Conservation (phyloP, 1,140 invertebrate species). For the Thereuonema tuberculata region DNA sequence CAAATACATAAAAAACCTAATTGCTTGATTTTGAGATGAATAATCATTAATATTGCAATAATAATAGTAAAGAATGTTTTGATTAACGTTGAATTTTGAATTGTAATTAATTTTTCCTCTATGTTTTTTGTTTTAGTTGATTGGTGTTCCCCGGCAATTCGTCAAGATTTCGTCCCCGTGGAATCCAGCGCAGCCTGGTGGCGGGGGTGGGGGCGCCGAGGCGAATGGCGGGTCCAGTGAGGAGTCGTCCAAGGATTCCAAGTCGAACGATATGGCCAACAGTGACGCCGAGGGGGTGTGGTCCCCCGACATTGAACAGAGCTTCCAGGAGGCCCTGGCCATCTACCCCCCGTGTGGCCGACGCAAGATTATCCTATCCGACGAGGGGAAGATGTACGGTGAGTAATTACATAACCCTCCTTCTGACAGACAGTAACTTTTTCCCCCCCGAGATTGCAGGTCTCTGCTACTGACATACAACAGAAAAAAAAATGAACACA, state of each 20-base stretch:
- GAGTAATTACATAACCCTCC: too few relatives aligned
- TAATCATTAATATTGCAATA: too few relatives aligned
- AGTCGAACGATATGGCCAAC: conserved; percentile 55
- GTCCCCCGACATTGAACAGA: conserved; percentile 99
- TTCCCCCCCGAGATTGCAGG: too few relatives aligned
- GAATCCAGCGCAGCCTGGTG: conserved; percentile 54
- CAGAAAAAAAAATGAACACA: not conserved
- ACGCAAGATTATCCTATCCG: conserved; percentile 97
- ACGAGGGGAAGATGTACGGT: conserved; percentile 99
- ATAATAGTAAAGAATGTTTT: too few relatives aligned
- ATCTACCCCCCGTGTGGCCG: conserved; percentile 99
- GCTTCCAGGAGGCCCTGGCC: conserved; percentile 97
- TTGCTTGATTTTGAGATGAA: too few relatives aligned
- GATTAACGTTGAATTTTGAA: too few relatives aligned
- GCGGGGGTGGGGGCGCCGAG: conserved; percentile 17
- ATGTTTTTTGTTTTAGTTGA: too few relatives aligned
- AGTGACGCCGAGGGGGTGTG: conserved; percentile 98
- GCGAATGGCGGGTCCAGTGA: conserved; percentile 13
- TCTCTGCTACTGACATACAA: too few relatives aligned
- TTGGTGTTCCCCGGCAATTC: too few relatives aligned
- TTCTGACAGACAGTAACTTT: too few relatives aligned
- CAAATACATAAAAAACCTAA: too few relatives aligned
- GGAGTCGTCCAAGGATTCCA: conserved; percentile 53
- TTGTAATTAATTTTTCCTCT: too few relatives aligned
- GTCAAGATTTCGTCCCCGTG: conserved; percentile 71